These are phyloP conservation scores for Acanthosepion lycidas DNA, from an alignment of 2,888 invertebrate genomes.

Conservation along the genomic window DNA sequence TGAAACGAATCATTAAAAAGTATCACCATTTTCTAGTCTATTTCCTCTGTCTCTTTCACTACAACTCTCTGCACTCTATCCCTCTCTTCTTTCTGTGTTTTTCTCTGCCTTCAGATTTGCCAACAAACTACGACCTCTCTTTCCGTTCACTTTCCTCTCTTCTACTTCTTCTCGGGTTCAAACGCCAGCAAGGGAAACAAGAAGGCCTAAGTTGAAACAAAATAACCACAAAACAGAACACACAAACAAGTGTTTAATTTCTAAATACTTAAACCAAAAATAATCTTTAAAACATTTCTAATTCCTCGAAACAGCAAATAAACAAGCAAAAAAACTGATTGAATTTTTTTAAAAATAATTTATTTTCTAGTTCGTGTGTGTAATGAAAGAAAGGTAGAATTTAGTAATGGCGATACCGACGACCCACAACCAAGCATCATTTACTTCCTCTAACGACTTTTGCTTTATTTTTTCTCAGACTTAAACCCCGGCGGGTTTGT, in stretches of 20 bases:
- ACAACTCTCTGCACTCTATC: too few relatives aligned
- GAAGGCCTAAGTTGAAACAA: too few relatives aligned
- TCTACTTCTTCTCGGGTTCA: too few relatives aligned
- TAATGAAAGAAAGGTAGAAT: neutral
- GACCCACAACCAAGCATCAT: neutral
- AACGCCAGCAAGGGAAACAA: too few relatives aligned
- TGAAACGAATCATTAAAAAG: too few relatives aligned
- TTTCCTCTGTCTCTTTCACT: too few relatives aligned
- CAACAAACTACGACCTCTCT: too few relatives aligned
- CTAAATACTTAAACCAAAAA: neutral
- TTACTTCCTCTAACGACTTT: neutral
- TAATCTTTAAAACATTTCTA: neutral
- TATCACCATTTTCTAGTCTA: too few relatives aligned
- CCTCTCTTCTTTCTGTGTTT: too few relatives aligned
- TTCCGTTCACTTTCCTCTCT: too few relatives aligned
- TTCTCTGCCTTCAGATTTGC: too few relatives aligned
- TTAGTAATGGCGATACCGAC: neutral
- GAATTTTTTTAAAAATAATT: neutral
- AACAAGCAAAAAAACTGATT: neutral
- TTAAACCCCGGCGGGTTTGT: neutral
- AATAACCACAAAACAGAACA: too few relatives aligned
- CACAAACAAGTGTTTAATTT: neutral
- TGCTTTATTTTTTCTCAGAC: neutral
- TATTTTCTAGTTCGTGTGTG: neutral
- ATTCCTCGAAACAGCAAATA: neutral